Conservation (phyloP, 2,797 vertebrate species). For the Gymnocypris eckloni region DNA sequence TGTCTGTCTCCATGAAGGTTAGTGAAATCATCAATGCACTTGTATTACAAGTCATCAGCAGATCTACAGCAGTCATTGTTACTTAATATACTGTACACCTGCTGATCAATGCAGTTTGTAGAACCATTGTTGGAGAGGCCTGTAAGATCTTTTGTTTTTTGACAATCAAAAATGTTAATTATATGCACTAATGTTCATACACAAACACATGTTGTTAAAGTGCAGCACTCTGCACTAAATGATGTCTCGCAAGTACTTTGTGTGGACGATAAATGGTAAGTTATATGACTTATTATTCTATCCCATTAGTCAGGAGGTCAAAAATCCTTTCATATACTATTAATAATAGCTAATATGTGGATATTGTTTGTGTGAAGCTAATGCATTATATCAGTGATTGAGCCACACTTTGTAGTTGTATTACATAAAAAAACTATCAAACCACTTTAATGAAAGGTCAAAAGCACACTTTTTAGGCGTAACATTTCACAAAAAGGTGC, state of each 20-base stretch:
- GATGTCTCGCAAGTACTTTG: not conserved
- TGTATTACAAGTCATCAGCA: not conserved
- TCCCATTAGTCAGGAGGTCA: not conserved
- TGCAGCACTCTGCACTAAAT: not conserved
- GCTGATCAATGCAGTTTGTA: not conserved
- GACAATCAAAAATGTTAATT: not conserved
- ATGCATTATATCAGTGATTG: not conserved
- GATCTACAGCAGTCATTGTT: not conserved
- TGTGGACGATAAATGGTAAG: not conserved
- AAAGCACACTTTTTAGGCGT: too few relatives aligned
- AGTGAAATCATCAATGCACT: slow-evolving; percentile 60
- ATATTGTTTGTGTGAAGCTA: not conserved
- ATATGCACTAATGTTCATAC: not conserved
- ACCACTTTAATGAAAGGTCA: too few relatives aligned
- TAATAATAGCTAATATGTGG: not conserved
- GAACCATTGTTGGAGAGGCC: not conserved
- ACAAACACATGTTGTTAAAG: not conserved
- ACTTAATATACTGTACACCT: not conserved
- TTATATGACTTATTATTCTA: not conserved
- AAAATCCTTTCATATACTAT: not conserved
- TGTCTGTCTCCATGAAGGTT: slow-evolving; percentile 98
- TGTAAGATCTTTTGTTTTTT: not conserved
- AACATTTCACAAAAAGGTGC: not conserved
- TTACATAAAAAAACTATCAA: too few relatives aligned
- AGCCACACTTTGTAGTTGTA: not conserved